Evolutionary conservation across 2,888 invertebrate species (phyloP).

Genomic region (Frankliniella fusca): DNA sequence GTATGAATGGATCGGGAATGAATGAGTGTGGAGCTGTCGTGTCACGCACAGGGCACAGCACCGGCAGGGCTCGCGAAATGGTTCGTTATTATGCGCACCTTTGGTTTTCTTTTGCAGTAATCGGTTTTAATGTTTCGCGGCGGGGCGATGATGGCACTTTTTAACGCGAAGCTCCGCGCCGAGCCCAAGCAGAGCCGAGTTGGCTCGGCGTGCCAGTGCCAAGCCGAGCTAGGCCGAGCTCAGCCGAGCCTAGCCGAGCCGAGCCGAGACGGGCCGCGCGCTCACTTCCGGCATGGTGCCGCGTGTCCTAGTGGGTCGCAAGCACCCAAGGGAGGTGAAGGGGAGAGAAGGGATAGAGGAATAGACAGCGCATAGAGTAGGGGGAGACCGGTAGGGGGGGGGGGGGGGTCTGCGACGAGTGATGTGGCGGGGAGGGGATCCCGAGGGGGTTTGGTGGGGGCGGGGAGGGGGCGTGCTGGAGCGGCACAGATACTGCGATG

Average conservation of each 20-base stretch:
- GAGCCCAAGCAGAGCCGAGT: no score
- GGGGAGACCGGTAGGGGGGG: neutral
- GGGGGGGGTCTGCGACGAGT: neutral
- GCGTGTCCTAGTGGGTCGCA: neutral
- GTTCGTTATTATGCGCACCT: no score
- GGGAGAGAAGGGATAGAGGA: neutral
- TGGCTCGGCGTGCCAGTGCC: no score
- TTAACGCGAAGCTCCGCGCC: no score
- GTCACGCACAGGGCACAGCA: no score
- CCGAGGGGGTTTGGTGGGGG: neutral
- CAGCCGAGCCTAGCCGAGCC: neutral
- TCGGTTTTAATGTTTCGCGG: no score
- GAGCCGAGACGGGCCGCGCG: neutral
- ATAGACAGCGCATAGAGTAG: neutral
- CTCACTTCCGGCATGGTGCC: neutral
- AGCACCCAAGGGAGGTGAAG: neutral
- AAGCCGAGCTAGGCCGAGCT: no score
- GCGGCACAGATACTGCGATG: neutral
- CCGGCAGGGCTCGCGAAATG: no score
- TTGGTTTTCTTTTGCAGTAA: no score
- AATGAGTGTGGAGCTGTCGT: no score
- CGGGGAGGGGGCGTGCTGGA: neutral
- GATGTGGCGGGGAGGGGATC: neutral
- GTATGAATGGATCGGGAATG: no score
- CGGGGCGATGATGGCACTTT: no score